These are phyloP conservation scores for Corythornis cristatus DNA, from an alignment of 2,113 vertebrate genomes.

Conservation along the genomic window DNA sequence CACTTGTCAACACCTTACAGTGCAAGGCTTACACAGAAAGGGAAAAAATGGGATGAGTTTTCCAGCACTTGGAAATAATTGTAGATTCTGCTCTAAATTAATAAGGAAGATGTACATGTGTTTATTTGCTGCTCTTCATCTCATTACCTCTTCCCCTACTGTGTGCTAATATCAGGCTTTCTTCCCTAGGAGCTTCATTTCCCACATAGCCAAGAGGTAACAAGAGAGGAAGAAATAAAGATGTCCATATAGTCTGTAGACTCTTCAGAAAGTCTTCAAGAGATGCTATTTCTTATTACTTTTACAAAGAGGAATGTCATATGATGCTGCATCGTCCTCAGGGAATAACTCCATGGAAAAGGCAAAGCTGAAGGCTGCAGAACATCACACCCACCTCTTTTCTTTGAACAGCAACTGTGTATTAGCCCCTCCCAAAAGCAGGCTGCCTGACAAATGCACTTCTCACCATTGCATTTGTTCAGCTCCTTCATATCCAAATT, in stretches of 20 bases:
- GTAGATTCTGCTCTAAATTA: background rate
- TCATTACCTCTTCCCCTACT: background rate
- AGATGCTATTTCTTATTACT: background rate
- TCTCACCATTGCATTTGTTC: background rate
- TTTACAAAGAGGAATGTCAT: constrained; percentile 4
- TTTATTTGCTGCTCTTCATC: background rate
- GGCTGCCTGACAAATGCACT: background rate
- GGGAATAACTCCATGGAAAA: background rate
- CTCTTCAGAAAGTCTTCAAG: background rate
- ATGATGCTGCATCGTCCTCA: background rate
- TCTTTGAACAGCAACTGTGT: background rate
- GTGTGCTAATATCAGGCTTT: background rate
- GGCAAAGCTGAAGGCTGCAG: background rate
- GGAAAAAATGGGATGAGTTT: background rate
- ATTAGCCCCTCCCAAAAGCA: background rate
- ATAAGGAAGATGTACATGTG: background rate
- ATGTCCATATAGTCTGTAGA: background rate
- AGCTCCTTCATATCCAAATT: background rate
- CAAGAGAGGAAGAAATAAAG: background rate
- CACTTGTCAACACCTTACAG: background rate
- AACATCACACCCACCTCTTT: background rate
- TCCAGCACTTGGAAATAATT: background rate
- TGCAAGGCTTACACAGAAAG: background rate
- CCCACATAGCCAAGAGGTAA: background rate
- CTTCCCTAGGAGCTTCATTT: background rate